These are phyloP conservation scores for Odobenus rosmarus DNA, from an alignment of 2,113 vertebrate genomes.

Conservation along the genomic window DNA sequence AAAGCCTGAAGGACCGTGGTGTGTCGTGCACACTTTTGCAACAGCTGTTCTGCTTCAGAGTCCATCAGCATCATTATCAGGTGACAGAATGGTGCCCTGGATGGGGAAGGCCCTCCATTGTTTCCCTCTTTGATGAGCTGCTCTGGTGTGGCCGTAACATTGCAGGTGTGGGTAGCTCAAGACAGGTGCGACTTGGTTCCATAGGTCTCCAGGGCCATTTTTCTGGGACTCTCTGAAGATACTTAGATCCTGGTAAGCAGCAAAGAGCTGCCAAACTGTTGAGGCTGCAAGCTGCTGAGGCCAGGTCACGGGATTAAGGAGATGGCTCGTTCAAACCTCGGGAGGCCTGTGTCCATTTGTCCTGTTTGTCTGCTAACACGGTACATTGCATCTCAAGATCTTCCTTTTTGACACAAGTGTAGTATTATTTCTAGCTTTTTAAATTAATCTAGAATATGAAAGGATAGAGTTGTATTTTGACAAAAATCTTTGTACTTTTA, in stretches of 20 bases:
- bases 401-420: constrained; percentile 69
- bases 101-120: constrained; percentile 44
- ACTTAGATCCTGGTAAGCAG: constrained; percentile 43
- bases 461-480: constrained; percentile 79
- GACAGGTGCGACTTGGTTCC: constrained; percentile 67
- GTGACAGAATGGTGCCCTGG: constrained; percentile 72
- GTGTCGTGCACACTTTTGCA: constrained; percentile 57
- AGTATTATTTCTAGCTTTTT: constrained; percentile 80
- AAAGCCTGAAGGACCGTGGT: constrained; percentile 62
- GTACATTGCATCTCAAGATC: constrained; percentile 80
- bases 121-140: constrained; percentile 22
- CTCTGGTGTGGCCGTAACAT: background rate
- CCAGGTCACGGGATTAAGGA: constrained; percentile 66
- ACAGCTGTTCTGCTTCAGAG: constrained; percentile 44
- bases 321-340: constrained; percentile 23
- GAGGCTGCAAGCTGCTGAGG: constrained; percentile 75
- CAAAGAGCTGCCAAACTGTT: constrained; percentile 56
- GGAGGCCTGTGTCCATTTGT: constrained; percentile 62
- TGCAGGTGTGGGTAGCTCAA: constrained; percentile 36
- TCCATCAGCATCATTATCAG: constrained; percentile 48
- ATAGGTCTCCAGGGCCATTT: constrained; percentile 51
- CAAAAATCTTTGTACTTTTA: constrained; percentile 79
- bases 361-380: constrained; percentile 77
- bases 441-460: constrained; percentile 71
- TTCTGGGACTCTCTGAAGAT: constrained; percentile 70